Evolutionary conservation across 2,113 vertebrate species (phyloP).

Genomic region (Eretmochelys imbricata): DNA sequence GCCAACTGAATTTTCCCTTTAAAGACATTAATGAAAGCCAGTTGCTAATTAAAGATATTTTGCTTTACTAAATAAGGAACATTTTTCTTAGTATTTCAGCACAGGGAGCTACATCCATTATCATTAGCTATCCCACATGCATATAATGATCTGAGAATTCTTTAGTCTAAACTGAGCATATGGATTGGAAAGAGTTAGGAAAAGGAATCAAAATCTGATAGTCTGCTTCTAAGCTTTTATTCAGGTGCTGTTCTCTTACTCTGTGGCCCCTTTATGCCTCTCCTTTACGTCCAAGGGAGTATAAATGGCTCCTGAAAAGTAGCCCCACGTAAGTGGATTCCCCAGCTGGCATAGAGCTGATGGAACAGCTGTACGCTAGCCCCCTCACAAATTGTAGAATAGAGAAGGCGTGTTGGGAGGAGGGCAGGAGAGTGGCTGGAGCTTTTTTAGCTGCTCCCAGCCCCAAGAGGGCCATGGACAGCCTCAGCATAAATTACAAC

Average conservation of each 20-base stretch:
- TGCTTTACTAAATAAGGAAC: neutral
- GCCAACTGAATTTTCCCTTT: constrained; percentile 36
- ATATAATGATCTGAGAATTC: accelerated
- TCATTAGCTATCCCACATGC: neutral
- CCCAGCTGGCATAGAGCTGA: neutral
- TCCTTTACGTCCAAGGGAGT: neutral
- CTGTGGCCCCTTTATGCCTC: accelerated
- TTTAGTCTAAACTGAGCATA: accelerated
- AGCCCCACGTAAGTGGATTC: accelerated
- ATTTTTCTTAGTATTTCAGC: neutral
- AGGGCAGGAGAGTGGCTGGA: neutral
- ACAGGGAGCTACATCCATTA: neutral
- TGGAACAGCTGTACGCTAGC: neutral
- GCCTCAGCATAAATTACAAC: neutral
- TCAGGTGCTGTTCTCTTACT: neutral
- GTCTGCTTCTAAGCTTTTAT: neutral
- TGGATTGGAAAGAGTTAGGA: neutral
- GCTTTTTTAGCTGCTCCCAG: neutral
- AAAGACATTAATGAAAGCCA: constrained; percentile 1
- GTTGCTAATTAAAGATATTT: constrained; percentile 22
- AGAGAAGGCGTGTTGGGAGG: neutral
- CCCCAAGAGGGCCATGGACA: neutral
- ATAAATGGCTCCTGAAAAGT: neutral
- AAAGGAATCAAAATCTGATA: neutral
- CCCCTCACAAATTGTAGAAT: accelerated